Evolutionary conservation across 2,797 vertebrate species (phyloP).

Genomic region (Tolypeutes matacus): DNA sequence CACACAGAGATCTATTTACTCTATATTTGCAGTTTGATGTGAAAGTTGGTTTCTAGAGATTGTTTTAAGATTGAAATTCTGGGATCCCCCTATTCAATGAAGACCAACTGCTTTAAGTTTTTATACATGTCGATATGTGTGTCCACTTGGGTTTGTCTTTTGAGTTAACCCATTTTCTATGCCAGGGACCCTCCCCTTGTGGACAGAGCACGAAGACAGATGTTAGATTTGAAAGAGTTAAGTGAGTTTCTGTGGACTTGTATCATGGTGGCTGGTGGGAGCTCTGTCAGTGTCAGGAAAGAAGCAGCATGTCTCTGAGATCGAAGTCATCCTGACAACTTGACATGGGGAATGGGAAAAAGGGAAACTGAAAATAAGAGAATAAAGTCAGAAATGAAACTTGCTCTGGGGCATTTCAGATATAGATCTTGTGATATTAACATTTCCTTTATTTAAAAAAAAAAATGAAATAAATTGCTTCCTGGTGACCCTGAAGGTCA

Average conservation of each 20-base stretch:
- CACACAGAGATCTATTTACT: not conserved
- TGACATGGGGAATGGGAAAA: slow-evolving; percentile 22
- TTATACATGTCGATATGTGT: not conserved
- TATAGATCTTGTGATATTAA: slow-evolving; percentile 74
- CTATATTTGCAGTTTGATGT: not conserved
- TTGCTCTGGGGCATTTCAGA: slow-evolving; percentile 68
- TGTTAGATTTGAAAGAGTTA: slow-evolving; percentile 58
- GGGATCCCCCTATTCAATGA: not conserved
- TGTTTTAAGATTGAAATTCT: slow-evolving; percentile 47
- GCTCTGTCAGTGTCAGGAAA: slow-evolving; percentile 30
- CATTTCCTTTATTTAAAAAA: slow-evolving; percentile 33
- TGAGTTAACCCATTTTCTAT: not conserved
- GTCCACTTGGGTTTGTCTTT: not conserved
- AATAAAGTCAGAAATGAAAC: slow-evolving; percentile 68
- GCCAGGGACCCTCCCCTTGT: not conserved
- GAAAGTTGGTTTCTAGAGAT: slow-evolving; percentile 39
- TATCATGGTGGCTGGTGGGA: slow-evolving; percentile 41
- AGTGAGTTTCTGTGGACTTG: slow-evolving; percentile 4
- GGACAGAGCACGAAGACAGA: slow-evolving; percentile 11
- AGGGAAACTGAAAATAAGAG: slow-evolving; percentile 66
- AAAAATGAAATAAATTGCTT: slow-evolving; percentile 76
- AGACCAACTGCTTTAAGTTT: slow-evolving; percentile 23
- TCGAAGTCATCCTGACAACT: slow-evolving; percentile 65
- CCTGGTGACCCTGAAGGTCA: slow-evolving; percentile 41
- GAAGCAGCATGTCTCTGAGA: slow-evolving; percentile 6